These are phyloP conservation scores for Neotoma lepida DNA, from an alignment of 2,113 vertebrate species.

Conservation along the genomic window DNA sequence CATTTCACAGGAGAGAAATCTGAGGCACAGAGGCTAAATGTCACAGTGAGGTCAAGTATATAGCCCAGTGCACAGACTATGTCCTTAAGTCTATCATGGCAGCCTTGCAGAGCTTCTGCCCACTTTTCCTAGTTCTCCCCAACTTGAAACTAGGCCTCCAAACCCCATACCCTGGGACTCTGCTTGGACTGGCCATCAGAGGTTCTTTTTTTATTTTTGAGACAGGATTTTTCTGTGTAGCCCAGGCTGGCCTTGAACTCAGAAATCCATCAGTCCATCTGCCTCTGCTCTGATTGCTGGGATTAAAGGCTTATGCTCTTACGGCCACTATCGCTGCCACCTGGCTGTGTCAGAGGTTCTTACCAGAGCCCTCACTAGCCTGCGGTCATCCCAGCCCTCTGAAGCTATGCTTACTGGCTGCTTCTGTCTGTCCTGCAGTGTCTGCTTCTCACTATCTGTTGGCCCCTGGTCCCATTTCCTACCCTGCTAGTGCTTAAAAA, in stretches of 20 bases:
- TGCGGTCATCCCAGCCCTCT: background rate
- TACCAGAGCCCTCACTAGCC: background rate
- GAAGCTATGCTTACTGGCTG: background rate
- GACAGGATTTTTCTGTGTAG: background rate
- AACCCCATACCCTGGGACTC: background rate
- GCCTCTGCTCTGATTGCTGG: background rate
- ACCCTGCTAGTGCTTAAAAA: background rate
- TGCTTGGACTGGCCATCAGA: background rate
- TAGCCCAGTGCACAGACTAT: background rate
- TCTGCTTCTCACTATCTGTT: background rate
- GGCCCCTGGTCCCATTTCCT: background rate
- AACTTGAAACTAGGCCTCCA: background rate
- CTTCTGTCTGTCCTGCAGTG: background rate
- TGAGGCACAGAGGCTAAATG: conserved; percentile 32
- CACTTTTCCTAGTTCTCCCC: background rate
- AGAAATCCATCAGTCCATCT: background rate
- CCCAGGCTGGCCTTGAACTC: background rate
- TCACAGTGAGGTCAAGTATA: conserved; percentile 10
- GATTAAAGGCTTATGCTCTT: background rate
- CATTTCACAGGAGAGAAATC: conserved; percentile 44
- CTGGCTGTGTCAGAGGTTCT: background rate
- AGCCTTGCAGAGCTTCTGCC: background rate
- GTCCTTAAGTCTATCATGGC: background rate
- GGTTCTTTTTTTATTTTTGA: background rate
- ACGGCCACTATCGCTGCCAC: background rate